These are phyloP conservation scores for Uria lomvia DNA, from an alignment of 2,113 vertebrate species.

Conservation along the genomic window DNA sequence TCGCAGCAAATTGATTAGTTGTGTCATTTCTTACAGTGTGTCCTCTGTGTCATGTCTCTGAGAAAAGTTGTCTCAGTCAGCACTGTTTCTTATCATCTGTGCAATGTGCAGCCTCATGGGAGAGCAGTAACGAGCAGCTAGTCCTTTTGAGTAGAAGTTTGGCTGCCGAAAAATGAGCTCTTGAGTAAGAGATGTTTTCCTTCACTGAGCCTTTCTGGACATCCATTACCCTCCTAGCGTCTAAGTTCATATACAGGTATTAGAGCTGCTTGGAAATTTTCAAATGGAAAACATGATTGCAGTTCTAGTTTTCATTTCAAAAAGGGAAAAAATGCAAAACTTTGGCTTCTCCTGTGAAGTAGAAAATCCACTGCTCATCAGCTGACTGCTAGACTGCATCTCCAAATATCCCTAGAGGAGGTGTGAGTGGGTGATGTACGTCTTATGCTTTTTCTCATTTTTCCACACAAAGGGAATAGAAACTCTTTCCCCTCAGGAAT, in stretches of 20 bases:
- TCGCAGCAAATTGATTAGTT: not conserved
- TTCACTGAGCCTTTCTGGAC: not conserved
- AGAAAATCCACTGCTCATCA: not conserved
- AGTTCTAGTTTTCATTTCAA: not conserved
- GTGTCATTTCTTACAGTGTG: not conserved
- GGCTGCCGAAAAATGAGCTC: not conserved
- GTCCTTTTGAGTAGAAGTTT: not conserved
- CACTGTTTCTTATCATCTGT: not conserved
- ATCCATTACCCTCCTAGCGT: not conserved
- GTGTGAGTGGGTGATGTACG: not conserved
- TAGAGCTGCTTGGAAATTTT: not conserved
- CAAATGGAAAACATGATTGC: not conserved
- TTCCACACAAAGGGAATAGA: not conserved
- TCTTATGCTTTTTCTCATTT: not conserved
- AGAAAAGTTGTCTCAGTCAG: not conserved
- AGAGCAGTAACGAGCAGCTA: not conserved
- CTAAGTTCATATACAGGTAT: not conserved
- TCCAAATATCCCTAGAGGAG: not conserved
- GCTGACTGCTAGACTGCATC: not conserved
- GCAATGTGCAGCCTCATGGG: not conserved
- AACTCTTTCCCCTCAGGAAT: not conserved
- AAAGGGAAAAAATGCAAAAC: not conserved
- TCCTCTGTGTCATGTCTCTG: not conserved
- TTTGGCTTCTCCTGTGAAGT: not conserved
- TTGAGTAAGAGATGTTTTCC: not conserved